Evolutionary conservation across 2,797 vertebrate species (phyloP).

Genomic region (Chaetophractus vellerosus): DNA sequence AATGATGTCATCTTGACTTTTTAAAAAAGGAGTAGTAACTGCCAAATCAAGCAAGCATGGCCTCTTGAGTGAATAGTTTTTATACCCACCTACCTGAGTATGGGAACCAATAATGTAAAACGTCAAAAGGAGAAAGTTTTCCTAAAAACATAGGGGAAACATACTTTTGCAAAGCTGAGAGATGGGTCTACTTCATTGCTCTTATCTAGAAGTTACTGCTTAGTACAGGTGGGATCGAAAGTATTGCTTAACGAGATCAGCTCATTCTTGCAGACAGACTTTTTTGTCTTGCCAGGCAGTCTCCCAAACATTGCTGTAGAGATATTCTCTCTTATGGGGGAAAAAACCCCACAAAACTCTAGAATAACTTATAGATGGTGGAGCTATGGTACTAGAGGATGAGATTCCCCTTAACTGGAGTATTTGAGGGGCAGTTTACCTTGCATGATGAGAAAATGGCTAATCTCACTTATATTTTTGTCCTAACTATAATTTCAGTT

Average conservation of each 20-base stretch:
- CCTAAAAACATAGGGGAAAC: not conserved
- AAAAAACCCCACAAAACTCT: not conserved
- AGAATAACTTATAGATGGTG: not conserved
- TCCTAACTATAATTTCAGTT: not conserved
- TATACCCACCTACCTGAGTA: not conserved
- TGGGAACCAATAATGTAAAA: not conserved
- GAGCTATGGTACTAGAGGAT: not conserved
- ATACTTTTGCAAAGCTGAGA: not conserved
- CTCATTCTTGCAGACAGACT: not conserved
- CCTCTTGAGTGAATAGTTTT: not conserved
- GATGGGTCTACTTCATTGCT: not conserved
- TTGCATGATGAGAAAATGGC: not conserved
- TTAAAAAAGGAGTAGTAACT: not conserved
- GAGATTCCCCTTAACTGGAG: not conserved
- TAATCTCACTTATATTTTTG: not conserved
- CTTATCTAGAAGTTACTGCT: not conserved
- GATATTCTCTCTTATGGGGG: not conserved
- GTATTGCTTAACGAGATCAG: not conserved
- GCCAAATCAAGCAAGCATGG: not conserved
- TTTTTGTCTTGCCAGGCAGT: not conserved
- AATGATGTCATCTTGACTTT: not conserved
- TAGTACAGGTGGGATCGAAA: not conserved
- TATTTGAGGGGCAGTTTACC: not conserved
- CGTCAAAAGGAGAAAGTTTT: not conserved
- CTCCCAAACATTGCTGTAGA: not conserved